A percentile compares a stretch with the other conserved stretches of the same genome.
Evolutionary conservation across 2,113 vertebrate genomes (phyloP).

Genomic region (Globicephala melas): DNA sequence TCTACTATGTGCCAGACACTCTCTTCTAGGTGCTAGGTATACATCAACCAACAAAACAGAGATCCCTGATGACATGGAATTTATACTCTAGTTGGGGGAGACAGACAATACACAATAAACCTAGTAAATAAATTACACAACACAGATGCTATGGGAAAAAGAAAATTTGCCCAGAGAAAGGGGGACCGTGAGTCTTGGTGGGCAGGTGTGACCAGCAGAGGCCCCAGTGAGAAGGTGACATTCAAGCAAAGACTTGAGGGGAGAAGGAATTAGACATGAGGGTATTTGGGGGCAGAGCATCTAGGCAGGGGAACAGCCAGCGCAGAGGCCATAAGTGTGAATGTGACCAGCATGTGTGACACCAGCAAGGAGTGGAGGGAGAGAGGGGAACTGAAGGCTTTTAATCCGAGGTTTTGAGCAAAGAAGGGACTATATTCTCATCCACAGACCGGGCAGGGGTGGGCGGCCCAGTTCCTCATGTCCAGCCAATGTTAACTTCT

Average conservation of each 20-base stretch:
- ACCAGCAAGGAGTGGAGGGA: not conserved
- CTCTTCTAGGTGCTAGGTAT: not conserved
- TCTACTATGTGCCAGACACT: not conserved
- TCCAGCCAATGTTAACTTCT: not conserved
- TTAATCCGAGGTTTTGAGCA: not conserved
- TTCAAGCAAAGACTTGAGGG: not conserved
- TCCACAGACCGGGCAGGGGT: not conserved
- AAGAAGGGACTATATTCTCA: not conserved
- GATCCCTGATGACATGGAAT: not conserved
- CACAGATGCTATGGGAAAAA: not conserved
- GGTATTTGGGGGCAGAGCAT: not conserved
- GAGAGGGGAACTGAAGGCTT: not conserved
- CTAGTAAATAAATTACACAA: not conserved
- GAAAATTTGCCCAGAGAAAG: not conserved
- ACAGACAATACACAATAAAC: not conserved
- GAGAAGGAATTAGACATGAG: not conserved
- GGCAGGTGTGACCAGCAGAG: not conserved
- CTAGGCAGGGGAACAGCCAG: not conserved
- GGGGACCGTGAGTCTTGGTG: not conserved
- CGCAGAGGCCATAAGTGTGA: not conserved
- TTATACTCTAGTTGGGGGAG: not conserved
- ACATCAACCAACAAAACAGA: not conserved
- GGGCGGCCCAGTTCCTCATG: not conserved
- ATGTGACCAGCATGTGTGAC: not conserved
- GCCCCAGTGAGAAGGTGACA: not conserved